A percentile compares a stretch with the other conserved stretches of the same genome.
These are phyloP conservation scores for Oligia latruncula DNA, from an alignment of 2,888 invertebrate genomes.

Conservation along the genomic window DNA sequence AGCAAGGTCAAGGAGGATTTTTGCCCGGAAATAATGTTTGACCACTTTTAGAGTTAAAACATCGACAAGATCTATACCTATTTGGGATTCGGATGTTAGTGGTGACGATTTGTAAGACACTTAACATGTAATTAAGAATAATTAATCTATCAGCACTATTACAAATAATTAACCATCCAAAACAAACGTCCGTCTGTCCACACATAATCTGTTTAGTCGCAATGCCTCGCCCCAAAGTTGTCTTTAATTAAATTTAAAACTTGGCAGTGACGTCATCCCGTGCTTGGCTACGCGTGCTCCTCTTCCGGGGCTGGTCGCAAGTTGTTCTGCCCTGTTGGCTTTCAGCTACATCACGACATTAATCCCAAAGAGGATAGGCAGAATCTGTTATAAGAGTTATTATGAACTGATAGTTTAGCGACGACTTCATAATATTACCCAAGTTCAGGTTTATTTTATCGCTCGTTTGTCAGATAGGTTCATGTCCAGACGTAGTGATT, in stretches of 20 bases:
- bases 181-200: constrained; percentile 70
- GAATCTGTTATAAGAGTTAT: neutral
- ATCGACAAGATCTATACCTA: no score
- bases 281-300: constrained; percentile 73
- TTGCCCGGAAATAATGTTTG: no score
- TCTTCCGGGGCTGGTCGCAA: constrained; percentile 62
- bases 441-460: neutral
- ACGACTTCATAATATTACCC: neutral
- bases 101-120: no score
- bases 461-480: neutral
- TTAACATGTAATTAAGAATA: no score
- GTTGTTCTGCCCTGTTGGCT: constrained; percentile 56
- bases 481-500: neutral
- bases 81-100: no score
- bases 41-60: no score
- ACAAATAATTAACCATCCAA: constrained; percentile 18
- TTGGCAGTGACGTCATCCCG: constrained; percentile 78
- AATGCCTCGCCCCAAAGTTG: constrained; percentile 80
- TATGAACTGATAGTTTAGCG: neutral
- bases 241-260: constrained; percentile 89
- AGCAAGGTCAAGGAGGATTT: no score
- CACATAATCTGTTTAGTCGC: constrained; percentile 76
- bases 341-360: constrained; percentile 20
- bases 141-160: neutral
- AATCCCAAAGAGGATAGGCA: neutral